phyloP scores from a whole-genome alignment of 1,140 invertebrate genomes.

The Bemisia tabaci region DNA sequence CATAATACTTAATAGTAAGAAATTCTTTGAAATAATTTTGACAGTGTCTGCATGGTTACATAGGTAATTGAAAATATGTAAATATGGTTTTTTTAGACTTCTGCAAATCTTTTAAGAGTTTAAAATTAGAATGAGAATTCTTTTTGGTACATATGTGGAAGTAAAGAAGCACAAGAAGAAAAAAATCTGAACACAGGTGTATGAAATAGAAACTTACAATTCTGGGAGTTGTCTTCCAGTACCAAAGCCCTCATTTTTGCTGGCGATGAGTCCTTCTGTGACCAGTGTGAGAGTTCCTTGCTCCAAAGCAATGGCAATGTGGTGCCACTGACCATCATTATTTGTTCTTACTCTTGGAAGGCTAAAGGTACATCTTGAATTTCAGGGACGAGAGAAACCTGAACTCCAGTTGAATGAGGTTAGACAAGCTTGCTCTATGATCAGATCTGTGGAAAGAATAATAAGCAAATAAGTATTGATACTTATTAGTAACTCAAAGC shows the following conservation, averaged over 20 bases:
- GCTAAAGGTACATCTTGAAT: conserved; percentile 79
- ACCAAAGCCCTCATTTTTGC: conserved; percentile 72
- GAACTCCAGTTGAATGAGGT: conserved; percentile 77
- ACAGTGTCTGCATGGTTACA: no score
- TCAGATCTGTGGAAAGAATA: conserved; percentile 43
- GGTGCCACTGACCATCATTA: conserved; percentile 94
- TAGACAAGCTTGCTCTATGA: conserved; percentile 71
- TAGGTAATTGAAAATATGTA: no score
- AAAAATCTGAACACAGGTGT: not conserved
- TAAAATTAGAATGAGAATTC: no score
- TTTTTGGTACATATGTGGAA: no score
- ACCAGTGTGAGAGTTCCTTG: conserved; percentile 73
- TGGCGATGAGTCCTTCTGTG: conserved; percentile 84
- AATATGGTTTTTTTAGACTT: no score
- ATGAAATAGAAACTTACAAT: conserved; percentile 45
- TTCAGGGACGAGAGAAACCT: conserved; percentile 76
- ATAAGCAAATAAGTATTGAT: not conserved
- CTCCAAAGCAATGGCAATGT: conserved; percentile 85
- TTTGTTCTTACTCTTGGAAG: conserved; percentile 80
- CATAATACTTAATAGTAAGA: no score
- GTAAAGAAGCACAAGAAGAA: not conserved
- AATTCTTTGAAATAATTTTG: no score
- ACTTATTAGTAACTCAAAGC: no score
- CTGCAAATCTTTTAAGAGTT: no score
- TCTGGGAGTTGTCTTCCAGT: conserved; percentile 58